These are phyloP conservation scores for Psix sp. DNA, from an alignment of 1,140 invertebrate genomes.

Conservation along the genomic window DNA sequence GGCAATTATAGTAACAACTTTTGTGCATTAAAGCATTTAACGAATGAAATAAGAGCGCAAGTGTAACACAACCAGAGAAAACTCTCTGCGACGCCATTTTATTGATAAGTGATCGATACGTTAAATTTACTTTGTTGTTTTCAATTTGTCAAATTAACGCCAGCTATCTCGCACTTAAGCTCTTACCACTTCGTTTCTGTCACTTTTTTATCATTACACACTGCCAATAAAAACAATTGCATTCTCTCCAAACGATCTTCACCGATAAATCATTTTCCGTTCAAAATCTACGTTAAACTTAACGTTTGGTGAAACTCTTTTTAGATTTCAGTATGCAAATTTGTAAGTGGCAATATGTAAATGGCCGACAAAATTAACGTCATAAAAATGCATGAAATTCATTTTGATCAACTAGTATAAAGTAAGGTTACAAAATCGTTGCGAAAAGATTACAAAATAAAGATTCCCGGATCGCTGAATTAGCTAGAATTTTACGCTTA, in stretches of 20 bases:
- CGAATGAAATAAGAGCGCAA: slow-evolving; percentile 5
- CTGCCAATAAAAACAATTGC: slow-evolving; percentile 3
- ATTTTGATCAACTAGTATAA: too few relatives aligned
- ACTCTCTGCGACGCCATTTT: slow-evolving; percentile 29
- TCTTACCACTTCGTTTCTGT: slow-evolving; percentile 11
- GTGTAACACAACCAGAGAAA: slow-evolving; percentile 6
- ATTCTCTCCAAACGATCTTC: slow-evolving; percentile 1
- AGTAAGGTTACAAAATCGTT: too few relatives aligned
- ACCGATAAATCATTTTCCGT: slow-evolving; percentile 1
- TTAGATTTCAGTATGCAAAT: too few relatives aligned
- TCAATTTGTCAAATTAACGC: slow-evolving; percentile 48
- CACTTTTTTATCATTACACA: slow-evolving; percentile 8
- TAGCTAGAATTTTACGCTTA: slow-evolving; percentile 14
- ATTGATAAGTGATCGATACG: slow-evolving; percentile 35
- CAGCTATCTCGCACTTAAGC: slow-evolving; percentile 29
- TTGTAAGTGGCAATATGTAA: too few relatives aligned
- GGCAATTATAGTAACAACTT: slow-evolving; percentile 55
- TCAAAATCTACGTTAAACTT: slow-evolving; percentile 11
- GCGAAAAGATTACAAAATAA: too few relatives aligned
- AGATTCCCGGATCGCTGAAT: slow-evolving; percentile 1
- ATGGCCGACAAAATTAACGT: too few relatives aligned
- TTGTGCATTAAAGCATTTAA: slow-evolving; percentile 52
- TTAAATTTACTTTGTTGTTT: slow-evolving; percentile 53
- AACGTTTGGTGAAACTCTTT: slow-evolving; percentile 16
- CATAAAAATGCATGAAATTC: too few relatives aligned